phyloP scores from a whole-genome alignment of 2,113 vertebrate genomes.

The Callipepla californica region DNA sequence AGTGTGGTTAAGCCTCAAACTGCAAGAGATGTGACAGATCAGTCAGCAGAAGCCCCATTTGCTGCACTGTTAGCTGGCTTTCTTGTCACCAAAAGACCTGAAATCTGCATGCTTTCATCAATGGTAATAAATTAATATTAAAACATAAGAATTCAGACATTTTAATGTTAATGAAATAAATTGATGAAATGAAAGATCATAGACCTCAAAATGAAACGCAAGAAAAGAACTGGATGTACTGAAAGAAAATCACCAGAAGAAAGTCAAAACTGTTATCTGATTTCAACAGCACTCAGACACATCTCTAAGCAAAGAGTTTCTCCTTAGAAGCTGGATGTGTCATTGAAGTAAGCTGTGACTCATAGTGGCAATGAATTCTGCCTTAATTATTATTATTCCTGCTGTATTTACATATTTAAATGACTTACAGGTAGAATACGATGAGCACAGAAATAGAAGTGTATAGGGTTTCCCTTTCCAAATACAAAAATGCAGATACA shows the following conservation, averaged over 20 bases:
- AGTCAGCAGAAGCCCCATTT: background rate
- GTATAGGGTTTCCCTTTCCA: background rate
- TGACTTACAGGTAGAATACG: background rate
- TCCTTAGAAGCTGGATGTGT: conserved; percentile 89
- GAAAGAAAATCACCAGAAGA: conserved; percentile 83
- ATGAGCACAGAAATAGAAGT: background rate
- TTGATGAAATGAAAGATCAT: conserved; percentile 59
- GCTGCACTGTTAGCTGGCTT: background rate
- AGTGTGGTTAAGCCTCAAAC: background rate
- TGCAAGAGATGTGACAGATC: background rate
- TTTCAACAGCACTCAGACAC: conserved; percentile 84
- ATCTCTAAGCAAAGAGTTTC: conserved; percentile 88
- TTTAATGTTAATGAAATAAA: conserved; percentile 13
- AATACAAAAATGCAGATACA: background rate
- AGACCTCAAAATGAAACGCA: conserved; percentile 76
- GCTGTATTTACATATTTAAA: background rate
- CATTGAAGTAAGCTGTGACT: conserved; percentile 14
- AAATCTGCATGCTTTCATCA: conserved; percentile 21
- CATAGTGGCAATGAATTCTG: background rate
- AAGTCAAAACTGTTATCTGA: conserved; percentile 87
- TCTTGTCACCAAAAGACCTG: background rate
- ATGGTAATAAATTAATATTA: background rate
- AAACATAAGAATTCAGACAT: background rate
- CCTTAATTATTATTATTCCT: background rate
- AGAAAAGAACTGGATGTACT: conserved; percentile 74